Conservation (phyloP, 1,140 invertebrate genomes). For the Zaprionus gabonicus region DNA sequence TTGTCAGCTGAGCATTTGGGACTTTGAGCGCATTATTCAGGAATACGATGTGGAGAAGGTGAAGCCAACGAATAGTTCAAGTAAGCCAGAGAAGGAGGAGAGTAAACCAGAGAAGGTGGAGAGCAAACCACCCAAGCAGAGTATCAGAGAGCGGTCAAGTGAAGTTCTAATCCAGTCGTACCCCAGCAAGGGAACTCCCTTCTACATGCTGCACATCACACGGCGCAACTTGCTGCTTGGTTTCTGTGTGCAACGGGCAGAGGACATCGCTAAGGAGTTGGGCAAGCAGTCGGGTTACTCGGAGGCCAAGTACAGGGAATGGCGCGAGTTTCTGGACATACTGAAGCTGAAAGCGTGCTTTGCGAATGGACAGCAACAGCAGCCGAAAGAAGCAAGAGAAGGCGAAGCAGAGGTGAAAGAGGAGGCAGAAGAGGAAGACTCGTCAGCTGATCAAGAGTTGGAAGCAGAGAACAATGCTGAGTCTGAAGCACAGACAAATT, state of each 20-base stretch:
- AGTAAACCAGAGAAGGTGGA: too few relatives aligned
- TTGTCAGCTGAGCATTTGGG: conserved; percentile 52
- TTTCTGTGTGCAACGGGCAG: conserved; percentile 21
- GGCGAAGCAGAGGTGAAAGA: too few relatives aligned
- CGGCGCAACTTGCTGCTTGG: conserved; percentile 52
- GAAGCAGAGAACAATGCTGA: not conserved
- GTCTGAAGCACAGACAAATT: not conserved
- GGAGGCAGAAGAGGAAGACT: too few relatives aligned
- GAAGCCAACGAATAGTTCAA: not conserved
- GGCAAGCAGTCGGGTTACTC: not conserved
- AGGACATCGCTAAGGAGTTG: not conserved
- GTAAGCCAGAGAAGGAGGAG: too few relatives aligned
- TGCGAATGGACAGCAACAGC: too few relatives aligned
- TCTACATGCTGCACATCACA: conserved; percentile 39
- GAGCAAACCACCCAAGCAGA: not conserved
- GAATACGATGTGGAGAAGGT: conserved; percentile 5
- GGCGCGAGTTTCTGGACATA: conserved; percentile 35
- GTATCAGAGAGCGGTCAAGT: not conserved
- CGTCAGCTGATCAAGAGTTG: not conserved
- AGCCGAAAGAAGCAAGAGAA: not conserved
- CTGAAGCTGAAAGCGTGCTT: conserved; percentile 33
- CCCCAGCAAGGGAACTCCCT: conserved; percentile 29
- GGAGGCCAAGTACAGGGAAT: not conserved
- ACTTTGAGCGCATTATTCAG: conserved; percentile 45
- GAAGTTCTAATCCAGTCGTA: conserved; percentile 37